Percentiles rank a stretch among this genome's conserved stretches.
Conservation (phyloP, 2,888 invertebrate genomes). For the Ecliptopera silaceata region DNA sequence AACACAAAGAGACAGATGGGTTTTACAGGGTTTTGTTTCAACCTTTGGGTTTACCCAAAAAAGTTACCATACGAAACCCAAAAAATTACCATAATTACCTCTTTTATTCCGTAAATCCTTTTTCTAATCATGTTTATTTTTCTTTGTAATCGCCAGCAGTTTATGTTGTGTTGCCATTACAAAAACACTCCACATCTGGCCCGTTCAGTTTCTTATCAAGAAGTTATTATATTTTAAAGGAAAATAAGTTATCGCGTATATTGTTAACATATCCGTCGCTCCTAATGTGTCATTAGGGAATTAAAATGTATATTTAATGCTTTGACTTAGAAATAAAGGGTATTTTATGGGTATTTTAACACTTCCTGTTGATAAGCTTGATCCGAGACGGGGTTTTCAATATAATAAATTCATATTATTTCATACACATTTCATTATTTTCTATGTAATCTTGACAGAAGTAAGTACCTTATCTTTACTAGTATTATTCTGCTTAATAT, state of each 20-base stretch:
- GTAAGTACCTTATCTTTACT: too few species aligned
- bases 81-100: too few species aligned
- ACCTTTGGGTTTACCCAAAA: too few species aligned
- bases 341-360: conserved; percentile 29
- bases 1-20: too few species aligned
- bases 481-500: too few species aligned
- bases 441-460: too few species aligned
- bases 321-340: conserved; percentile 39
- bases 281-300: conserved; percentile 50
- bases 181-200: conserved; percentile 67
- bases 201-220: conserved; percentile 68
- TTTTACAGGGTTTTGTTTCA: too few species aligned
- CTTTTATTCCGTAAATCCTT: background rate
- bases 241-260: conserved; percentile 67
- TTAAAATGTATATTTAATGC: conserved; percentile 46
- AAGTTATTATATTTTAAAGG: conserved; percentile 69
- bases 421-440: too few species aligned
- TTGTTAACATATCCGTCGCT: conserved; percentile 69
- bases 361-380: conserved; percentile 49
- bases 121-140: background rate
- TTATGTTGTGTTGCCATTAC: conserved; percentile 6
- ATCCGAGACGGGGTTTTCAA: too few species aligned
- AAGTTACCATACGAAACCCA: background rate
- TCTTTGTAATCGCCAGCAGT: conserved; percentile 10
- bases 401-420: too few species aligned